Base-by-base conservation (phyloP, 37 sponge, comb jelly and placozoan species). In the Spongilla lacustris region DNA sequence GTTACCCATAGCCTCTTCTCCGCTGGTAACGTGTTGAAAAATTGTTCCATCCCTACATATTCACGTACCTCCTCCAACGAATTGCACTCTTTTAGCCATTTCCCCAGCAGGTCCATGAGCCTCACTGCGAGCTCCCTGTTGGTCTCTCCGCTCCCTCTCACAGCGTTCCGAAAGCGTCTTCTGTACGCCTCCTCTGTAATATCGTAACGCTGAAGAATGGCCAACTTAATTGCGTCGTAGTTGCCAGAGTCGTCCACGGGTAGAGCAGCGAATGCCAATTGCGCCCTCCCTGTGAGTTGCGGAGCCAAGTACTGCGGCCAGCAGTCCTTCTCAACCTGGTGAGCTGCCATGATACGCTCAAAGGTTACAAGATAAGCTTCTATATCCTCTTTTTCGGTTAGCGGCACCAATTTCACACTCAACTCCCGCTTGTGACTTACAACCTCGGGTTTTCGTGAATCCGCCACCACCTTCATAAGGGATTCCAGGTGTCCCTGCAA, bases 141-240 rank as follows among this genome's bases (percentile, higher is more conserved):
- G 8, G 4, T 46, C 46, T 46, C 46, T 46, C 46, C 46, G 8
- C 46, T 46, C 4, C 46, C 8, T 8, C 46, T 4, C 4, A 46
- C 8, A 4, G 46, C 8, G 8, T 46, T 46, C 4, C 77, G 77
- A 30, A 85, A 85, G 11, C 69, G 19, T 38, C 33, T 76, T 10
- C 77, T 67, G 36, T 76, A 76, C n/a, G 41, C 75, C 77, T 85
- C 85, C 37, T 67, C 70, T 75, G 50, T 76, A n/a, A 85, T 68
- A 71, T 85, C 8, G n/a, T 85, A 85, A 19, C 69, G 17, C n/a
- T 36, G 34, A 24, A 84, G 34, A 23, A 84, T 74, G 58, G 84
- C 85, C 2, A 9, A 35, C 34, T 85, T 85, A n/a, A 77, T 29
- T 8, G 34, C 35, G 0, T 77, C 26, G 38, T 69, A 85, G 25